Conservation (phyloP, 2,113 vertebrate species). For the Alligator mississippiensis region DNA sequence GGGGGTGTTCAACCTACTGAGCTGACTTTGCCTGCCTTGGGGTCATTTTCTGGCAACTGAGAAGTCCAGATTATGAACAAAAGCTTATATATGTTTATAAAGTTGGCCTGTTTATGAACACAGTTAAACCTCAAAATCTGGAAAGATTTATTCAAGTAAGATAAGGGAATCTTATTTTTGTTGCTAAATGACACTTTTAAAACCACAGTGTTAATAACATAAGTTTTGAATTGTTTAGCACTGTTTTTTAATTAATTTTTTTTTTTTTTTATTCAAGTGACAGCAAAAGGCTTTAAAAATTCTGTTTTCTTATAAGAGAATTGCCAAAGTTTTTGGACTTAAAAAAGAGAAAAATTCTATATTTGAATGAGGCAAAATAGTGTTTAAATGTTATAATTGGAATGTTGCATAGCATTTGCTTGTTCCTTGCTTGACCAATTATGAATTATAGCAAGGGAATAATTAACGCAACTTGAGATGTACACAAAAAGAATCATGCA, state of each 20-base stretch:
- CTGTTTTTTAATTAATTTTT: conserved; percentile 37
- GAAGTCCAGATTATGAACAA: neutral
- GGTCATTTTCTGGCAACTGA: neutral
- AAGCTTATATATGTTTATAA: too few relatives aligned
- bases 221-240: conserved; percentile 52
- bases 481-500: neutral
- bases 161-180: conserved; percentile 26
- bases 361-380: neutral
- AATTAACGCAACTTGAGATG: neutral
- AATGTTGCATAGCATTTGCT: neutral
- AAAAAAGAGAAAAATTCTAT: neutral
- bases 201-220: conserved; percentile 50
- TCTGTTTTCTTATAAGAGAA: conserved; percentile 48
- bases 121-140: neutral
- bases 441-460: neutral
- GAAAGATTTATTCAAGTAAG: neutral
- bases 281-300: conserved; percentile 48
- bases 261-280: conserved; percentile 43
- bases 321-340: neutral
- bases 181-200: conserved; percentile 31
- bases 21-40: neutral
- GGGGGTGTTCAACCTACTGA: neutral
- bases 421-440: neutral
- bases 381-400: neutral
- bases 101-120: too few relatives aligned